Base-by-base conservation (phyloP, 2,797 vertebrate species). In the Typhlichthys eigenmanni region DNA sequence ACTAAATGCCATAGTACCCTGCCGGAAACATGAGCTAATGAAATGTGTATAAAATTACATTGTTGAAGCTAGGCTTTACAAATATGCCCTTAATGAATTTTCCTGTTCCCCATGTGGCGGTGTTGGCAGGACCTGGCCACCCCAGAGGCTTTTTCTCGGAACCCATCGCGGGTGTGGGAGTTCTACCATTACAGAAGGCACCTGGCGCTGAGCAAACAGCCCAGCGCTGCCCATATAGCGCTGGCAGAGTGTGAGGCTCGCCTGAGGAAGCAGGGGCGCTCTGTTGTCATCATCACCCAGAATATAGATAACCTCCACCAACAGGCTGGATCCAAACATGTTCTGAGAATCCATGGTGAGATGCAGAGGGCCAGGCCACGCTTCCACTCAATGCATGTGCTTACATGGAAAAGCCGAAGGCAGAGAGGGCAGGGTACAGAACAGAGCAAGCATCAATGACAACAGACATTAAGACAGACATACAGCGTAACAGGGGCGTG, bases 171-270 rank as follows among this genome's bases (percentile, higher is more conserved):
- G 0, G 96, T 98, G 4, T 99, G 97, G 97, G 97, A 99, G 73
- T 99, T 98, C 72, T 99, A 96, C 85, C 96, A 99, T 60, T 95
- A 98, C 86, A 93, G 97, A 0, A 86, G 97, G 54, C 95, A 96
- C 60, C 62, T 96, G 64, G 92, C 94, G 71, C 61, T 93, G 77
- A 93, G 79, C 10, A 96, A 93, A 71, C 88, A 84, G 1, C 96
- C 97, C 5, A 98, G 91, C 0, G 75, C 94, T 0, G 96, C 94
- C 0, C 97, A 99, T 52, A 1, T 90, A 0, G 95, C 95, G 55
- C 94, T 99, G 0, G 95, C 96, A 0, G 92, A 96, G 79, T 98
- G 96, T 0, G 96, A 99, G 75, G 86, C 88, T 16, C 90, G 94
- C 1, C 92, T 98, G 64, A 91, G 83, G 69, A 91, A 90, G 69